Base-by-base conservation (phyloP, 1,140 invertebrate genomes). In the Drosophila watanabei region DNA sequence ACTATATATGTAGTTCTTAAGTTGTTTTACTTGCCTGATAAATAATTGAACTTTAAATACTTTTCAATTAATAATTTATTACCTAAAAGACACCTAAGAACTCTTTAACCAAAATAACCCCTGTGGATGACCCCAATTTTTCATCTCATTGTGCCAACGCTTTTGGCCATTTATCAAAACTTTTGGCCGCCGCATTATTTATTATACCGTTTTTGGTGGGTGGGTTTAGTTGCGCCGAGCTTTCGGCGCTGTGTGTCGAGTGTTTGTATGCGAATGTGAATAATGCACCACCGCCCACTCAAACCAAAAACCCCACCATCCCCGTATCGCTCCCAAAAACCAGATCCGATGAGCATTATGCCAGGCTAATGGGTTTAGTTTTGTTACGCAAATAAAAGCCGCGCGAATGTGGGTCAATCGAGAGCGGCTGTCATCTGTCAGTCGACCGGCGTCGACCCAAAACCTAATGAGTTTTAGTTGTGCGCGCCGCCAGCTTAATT, bases 401-500 rank as follows among this genome's bases (percentile, higher is more conserved):
- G 63, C n/a, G 54, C 56, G 54, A 85, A 88, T 89, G 86, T 88
- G 86, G 85, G 85, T 88, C 85, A 88, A 81, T 65, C 66, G 78
- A 57, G 54, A 57, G 54, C 35, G 20, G 56, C 65, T 56, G 49
- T 65, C 63, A 56, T 69, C 30, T 57, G 73, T 57, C 60, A 68
- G 46, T 60, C 33, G 48, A 13, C 45, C 33, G 48, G 16, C 45
- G 30, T 63, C 59, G 65, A 39, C 46, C 68, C 49, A 43, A 61
- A 46, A 56, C 61, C 70, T 84, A 89, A 89, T 89, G 85, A 82
- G 81, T 90, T 89, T 89, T 86, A 89, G 84, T 90, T 86, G 87
- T 89, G 73, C 62, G 20, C 46, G 28, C 48, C 28, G 65, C 63
- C 65, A 76, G 65, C 70, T 90, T 90, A 89, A 80, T 82, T 90